Evolutionary conservation across 92 coral and sea anemone species (phyloP), one percentile per base, ranked within the genome.

Genomic region (Epizoanthus scotinus): DNA sequence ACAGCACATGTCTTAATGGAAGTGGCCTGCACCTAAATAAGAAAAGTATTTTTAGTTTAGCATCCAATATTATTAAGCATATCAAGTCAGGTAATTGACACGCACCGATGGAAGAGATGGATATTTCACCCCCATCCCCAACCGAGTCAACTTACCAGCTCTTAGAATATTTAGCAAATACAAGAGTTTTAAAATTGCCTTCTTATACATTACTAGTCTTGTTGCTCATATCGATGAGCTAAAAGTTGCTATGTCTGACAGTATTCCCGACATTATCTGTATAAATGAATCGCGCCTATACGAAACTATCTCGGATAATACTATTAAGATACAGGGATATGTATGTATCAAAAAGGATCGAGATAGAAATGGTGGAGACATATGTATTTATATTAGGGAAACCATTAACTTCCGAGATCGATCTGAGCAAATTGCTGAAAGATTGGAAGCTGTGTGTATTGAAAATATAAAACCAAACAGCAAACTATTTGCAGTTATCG

Each of bases 201-300:
- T 60, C 18, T 70, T 70, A 6, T 22, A 70, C 47, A 70, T 70
- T 59, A 70, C 75, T 3, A 70, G 77, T 70, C 77, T 49, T 50
- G 73, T 38, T 68, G 77, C 77, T 34, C 71, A 82, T 57, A 60
- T 70, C 77, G 71, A 82, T 58, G 70, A 82, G 57, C 38, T 82
- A 34, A 59, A 61, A 70, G 36, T 71, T 20, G 74, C 50, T 49
- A 31, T 81, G 26, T 47, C 52, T n/a, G 63, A 68, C 21, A 52
- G 52, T 67, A 72, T 73, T 67, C 42, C 65, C 17, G 69, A 81
- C 40, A 20, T 81, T 44, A 55, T 81, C 36, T 68, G 64, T 28
- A 27, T 81, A 28, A 82, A 82, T 21, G 79, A 82, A 56, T 56
- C 69, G 63, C 64, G 85, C 19, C 78, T 82, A 27, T 79, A 82